Evolutionary conservation across 2,888 invertebrate genomes (phyloP), one percentile per base, ranked within the genome.

Genomic region (Drosophila macrothrix): DNA sequence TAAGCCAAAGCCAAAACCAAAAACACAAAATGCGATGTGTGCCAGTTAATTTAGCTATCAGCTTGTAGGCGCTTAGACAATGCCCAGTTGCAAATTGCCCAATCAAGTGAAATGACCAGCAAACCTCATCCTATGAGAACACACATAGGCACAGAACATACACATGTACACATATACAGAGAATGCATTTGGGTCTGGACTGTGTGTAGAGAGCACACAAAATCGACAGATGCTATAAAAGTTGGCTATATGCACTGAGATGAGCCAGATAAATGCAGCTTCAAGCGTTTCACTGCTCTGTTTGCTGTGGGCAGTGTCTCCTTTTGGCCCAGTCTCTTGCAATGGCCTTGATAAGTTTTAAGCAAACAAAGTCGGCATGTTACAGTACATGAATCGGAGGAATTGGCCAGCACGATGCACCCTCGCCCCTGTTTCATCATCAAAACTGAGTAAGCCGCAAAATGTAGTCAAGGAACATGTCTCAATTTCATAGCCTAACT

Each of bases 81-180:
- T 79, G 68, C 49, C 54, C 64, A 73, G 78, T 65, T 78, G 78
- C 52, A 78, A 83, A 87, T 80, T 82, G 85, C 70, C 86, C 83
- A 90, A 87, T 85, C 83, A 88, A 78, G 90, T 78, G 83, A 78
- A 90, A 76, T 88, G 78, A 79, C 80, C 88, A 72, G 68, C 76
- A 76, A 69, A 62, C 80, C 58, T 62, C 56, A 29, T 50, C 39
- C 41, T 46, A 67, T 37, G 50, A 46, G 61, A 61, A 43, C 53
- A 43, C 46, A 61, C 39, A 60, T 37, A 65, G 37, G 62, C 9
- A 31, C 31, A 31, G 31, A 31, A 31, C 46, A 37, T 52, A 62
- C 52, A 41, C 35, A 33, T 37, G 37, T 58, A 59, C 33, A 64
- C 35, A 62, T 28, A 35, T n/a, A n/a, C 25, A 55, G 29, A 28